Percentiles rank a stretch among this genome's conserved stretches.
phyloP scores from a whole-genome alignment of 1,140 invertebrate species.

The Platorchestia sp. region DNA sequence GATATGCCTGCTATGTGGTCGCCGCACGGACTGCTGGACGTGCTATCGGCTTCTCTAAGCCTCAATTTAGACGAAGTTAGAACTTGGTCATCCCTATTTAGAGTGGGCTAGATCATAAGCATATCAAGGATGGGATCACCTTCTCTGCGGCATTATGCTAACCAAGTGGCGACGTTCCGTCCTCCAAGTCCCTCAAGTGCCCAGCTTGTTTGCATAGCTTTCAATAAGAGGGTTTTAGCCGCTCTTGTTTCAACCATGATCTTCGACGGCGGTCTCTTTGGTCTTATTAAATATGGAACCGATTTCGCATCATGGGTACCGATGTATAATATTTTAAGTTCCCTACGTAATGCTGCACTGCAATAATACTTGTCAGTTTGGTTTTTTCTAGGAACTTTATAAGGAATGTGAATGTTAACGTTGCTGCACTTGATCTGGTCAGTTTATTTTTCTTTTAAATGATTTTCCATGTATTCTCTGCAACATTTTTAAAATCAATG shows the following conservation, averaged over 20 bases:
- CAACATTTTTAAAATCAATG: not conserved
- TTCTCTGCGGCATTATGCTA: slow-evolving; percentile 40
- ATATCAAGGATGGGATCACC: slow-evolving; percentile 4
- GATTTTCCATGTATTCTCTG: not conserved
- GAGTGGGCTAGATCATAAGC: not conserved
- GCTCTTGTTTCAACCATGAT: not conserved
- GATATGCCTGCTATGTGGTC: not conserved
- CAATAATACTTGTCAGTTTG: not conserved
- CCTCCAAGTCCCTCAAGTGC: slow-evolving; percentile 3
- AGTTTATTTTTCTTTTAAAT: not conserved
- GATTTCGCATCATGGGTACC: not conserved
- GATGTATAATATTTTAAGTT: not conserved
- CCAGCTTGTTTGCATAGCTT: slow-evolving; percentile 30
- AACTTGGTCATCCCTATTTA: slow-evolving; percentile 41
- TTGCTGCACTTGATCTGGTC: not conserved
- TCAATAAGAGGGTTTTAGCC: not conserved
- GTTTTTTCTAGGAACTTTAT: not conserved
- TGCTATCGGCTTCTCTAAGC: slow-evolving; percentile 15
- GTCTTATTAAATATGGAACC: slow-evolving; percentile 5
- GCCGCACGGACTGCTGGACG: not conserved
- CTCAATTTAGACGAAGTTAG: slow-evolving; percentile 34
- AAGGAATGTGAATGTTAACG: not conserved
- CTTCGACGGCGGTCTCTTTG: not conserved
- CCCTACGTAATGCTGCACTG: not conserved
- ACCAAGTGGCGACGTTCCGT: slow-evolving; percentile 35